These are phyloP conservation scores for Melanotaenia pygmaea DNA, from an alignment of 2,797 vertebrate genomes.

Conservation along the genomic window DNA sequence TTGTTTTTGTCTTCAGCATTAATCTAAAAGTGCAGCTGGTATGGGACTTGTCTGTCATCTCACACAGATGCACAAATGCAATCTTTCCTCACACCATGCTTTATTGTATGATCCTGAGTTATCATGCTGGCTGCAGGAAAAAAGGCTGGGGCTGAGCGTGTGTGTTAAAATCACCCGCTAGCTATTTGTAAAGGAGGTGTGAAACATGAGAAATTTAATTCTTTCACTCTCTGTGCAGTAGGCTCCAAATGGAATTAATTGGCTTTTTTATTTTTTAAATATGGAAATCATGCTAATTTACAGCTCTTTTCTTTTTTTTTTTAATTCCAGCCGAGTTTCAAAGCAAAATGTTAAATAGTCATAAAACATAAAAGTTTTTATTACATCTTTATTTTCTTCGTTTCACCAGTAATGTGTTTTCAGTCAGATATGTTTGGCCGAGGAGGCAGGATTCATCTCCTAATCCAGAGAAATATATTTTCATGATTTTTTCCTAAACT, in stretches of 20 bases:
- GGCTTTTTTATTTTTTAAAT: too few relatives aligned
- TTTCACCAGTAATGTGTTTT: background rate
- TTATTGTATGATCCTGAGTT: conserved; percentile 13
- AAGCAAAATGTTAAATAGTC: background rate
- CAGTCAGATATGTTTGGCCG: background rate
- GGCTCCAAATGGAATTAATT: background rate
- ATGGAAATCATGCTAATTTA: background rate
- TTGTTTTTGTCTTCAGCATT: conserved; percentile 32
- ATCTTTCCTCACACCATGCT: background rate
- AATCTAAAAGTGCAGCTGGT: conserved; percentile 24
- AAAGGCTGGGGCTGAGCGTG: background rate
- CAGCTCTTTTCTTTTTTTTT: background rate
- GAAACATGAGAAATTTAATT: background rate
- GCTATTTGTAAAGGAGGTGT: background rate
- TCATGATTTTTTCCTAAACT: background rate
- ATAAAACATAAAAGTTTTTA: too few relatives aligned
- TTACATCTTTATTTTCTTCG: background rate
- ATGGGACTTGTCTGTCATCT: conserved; percentile 1
- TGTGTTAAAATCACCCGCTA: background rate
- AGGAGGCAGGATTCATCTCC: too few relatives aligned
- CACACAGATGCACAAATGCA: conserved; percentile 10
- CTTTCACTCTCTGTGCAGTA: conserved; percentile 6
- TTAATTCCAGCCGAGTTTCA: background rate
- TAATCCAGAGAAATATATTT: too few relatives aligned
- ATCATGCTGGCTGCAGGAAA: background rate